phyloP scores from a whole-genome alignment of 1,140 invertebrate genomes.

The Watersipora subatra region DNA sequence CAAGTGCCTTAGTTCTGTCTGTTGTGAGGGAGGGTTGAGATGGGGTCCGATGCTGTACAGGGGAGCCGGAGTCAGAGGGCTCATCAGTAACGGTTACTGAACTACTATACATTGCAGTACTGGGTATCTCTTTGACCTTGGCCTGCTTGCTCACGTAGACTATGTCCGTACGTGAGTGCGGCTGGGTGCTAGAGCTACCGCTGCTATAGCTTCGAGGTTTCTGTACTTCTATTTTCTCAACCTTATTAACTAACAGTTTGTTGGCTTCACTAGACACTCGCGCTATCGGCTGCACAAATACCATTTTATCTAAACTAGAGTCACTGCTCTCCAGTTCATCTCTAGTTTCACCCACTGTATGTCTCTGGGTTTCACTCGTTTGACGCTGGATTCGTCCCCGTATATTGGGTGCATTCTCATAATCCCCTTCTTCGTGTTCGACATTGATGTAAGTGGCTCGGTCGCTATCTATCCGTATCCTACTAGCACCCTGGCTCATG shows the following conservation, averaged over 20 bases:
- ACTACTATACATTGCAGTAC: background rate
- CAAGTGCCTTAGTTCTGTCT: background rate
- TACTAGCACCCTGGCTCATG: background rate
- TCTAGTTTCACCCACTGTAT: too few relatives aligned
- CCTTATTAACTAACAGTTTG: background rate
- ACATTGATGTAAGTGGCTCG: background rate
- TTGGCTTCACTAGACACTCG: background rate
- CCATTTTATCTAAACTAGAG: background rate
- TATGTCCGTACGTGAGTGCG: background rate
- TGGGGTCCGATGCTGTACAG: background rate
- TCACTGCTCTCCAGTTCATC: too few relatives aligned
- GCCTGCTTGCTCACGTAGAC: background rate
- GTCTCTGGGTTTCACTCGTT: too few relatives aligned
- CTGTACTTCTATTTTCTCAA: background rate
- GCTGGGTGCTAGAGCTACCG: background rate
- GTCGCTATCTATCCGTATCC: background rate
- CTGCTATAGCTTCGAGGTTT: background rate
- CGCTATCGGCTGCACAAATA: background rate
- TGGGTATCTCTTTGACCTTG: background rate
- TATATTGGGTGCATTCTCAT: background rate
- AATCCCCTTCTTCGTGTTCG: background rate
- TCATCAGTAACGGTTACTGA: background rate
- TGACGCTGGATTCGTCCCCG: too few relatives aligned
- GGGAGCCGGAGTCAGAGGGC: background rate
- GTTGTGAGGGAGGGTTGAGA: background rate